Conservation (phyloP, 2,113 vertebrate genomes). For the Pseudopodoces humilis region DNA sequence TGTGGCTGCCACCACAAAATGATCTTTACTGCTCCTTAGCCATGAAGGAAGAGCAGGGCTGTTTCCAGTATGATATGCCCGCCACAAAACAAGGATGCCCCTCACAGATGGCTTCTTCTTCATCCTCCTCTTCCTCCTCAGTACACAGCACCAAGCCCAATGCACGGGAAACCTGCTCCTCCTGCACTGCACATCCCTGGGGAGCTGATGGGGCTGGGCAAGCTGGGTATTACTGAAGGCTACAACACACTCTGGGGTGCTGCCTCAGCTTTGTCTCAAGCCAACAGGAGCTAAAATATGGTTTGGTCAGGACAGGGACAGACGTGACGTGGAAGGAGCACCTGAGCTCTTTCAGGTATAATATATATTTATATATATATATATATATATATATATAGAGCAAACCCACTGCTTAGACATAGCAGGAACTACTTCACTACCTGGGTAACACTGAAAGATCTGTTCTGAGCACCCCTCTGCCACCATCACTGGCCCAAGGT, state of each 20-base stretch:
- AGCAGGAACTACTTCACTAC: neutral
- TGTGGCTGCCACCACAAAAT: neutral
- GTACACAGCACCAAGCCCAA: neutral
- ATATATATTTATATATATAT: no score
- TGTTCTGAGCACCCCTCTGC: neutral
- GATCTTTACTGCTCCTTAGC: neutral
- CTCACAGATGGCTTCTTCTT: neutral
- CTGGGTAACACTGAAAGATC: neutral
- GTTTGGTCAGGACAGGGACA: neutral
- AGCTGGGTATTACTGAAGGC: neutral
- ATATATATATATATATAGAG: neutral
- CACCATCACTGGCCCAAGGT: neutral
- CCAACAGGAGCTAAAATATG: neutral
- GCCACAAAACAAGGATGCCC: neutral
- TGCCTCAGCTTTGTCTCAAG: neutral
- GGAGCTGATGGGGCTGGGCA: neutral
- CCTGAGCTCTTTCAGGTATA: neutral
- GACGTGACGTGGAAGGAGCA: neutral
- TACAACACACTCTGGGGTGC: fast-evolving
- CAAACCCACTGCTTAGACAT: neutral
- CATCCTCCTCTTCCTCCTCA: neutral
- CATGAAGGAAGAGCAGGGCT: neutral
- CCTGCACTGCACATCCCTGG: fast-evolving
- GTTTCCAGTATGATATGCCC: neutral
- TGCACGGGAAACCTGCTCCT: neutral